Evolutionary conservation across 2,113 vertebrate species (phyloP).

Genomic region (Alligator mississippiensis): DNA sequence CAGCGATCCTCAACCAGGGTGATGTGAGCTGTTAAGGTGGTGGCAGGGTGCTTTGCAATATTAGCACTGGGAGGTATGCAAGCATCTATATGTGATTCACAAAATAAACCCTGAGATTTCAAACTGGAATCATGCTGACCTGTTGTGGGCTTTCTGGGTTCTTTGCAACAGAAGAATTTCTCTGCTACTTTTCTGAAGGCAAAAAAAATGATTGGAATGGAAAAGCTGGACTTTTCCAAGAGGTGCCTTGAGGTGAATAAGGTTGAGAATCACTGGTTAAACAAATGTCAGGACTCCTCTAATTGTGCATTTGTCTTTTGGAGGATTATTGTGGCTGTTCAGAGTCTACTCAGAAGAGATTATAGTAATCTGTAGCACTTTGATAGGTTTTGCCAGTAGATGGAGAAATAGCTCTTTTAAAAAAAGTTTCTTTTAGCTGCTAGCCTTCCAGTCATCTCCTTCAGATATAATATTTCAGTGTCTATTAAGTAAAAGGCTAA

Average conservation of each 20-base stretch:
- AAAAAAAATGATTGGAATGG: fast-evolving
- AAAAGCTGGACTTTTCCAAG: fast-evolving
- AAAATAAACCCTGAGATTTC: too few relatives aligned
- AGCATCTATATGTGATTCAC: too few relatives aligned
- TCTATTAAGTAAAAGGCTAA: neutral
- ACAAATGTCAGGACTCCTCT: neutral
- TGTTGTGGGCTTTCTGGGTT: too few relatives aligned
- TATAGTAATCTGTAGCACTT: fast-evolving
- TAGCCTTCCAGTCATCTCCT: neutral
- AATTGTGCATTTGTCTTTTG: neutral
- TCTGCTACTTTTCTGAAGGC: neutral
- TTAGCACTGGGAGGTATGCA: too few relatives aligned
- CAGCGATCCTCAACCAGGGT: too few relatives aligned
- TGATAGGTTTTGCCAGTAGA: neutral
- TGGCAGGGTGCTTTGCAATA: too few relatives aligned
- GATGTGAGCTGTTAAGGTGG: too few relatives aligned
- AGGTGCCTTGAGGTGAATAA: neutral
- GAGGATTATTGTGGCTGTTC: neutral
- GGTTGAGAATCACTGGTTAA: neutral
- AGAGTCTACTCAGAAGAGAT: neutral
- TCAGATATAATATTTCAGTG: neutral
- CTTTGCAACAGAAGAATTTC: neutral
- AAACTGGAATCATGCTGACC: too few relatives aligned
- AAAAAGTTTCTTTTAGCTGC: neutral
- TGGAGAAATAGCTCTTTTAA: neutral